Evolutionary conservation across 2,888 invertebrate genomes (phyloP).

Genomic region (Chloromyia formosa): DNA sequence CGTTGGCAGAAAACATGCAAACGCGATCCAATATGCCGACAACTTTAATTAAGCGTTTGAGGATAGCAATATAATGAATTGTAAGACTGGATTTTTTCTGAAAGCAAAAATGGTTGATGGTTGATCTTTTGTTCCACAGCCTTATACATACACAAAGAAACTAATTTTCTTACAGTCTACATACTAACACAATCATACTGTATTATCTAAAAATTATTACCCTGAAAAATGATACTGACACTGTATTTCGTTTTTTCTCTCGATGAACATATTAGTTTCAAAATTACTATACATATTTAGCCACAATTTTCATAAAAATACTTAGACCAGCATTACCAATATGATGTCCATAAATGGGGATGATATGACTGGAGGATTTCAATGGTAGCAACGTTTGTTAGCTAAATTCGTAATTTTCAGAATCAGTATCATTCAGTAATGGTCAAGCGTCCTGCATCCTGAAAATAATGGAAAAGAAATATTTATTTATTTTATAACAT

Average conservation of each 20-base stretch:
- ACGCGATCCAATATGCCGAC: too few species aligned
- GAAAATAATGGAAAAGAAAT: slow-evolving; percentile 51
- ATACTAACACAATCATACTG: too few species aligned
- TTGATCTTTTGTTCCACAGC: too few species aligned
- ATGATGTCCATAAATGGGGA: background rate
- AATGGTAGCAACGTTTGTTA: slow-evolving; percentile 46
- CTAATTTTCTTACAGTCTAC: too few species aligned
- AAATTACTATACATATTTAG: slow-evolving; percentile 44
- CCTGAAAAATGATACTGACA: slow-evolving; percentile 47
- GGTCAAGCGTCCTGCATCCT: slow-evolving; percentile 64
- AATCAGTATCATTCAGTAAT: slow-evolving; percentile 62
- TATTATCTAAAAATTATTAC: too few species aligned
- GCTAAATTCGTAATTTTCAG: slow-evolving; percentile 60
- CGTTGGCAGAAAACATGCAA: too few species aligned
- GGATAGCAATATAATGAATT: too few species aligned
- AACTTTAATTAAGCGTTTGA: too few species aligned
- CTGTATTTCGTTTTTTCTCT: slow-evolving; percentile 41
- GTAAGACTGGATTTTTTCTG: too few species aligned
- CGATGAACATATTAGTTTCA: slow-evolving; percentile 43
- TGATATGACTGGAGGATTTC: background rate
- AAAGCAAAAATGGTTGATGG: too few species aligned
- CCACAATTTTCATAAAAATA: slow-evolving; percentile 16
- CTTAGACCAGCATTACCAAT: background rate
- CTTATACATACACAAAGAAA: too few species aligned
- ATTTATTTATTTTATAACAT: background rate